phyloP scores from a whole-genome alignment of 2,113 vertebrate species.

The Dipodomys merriami region DNA sequence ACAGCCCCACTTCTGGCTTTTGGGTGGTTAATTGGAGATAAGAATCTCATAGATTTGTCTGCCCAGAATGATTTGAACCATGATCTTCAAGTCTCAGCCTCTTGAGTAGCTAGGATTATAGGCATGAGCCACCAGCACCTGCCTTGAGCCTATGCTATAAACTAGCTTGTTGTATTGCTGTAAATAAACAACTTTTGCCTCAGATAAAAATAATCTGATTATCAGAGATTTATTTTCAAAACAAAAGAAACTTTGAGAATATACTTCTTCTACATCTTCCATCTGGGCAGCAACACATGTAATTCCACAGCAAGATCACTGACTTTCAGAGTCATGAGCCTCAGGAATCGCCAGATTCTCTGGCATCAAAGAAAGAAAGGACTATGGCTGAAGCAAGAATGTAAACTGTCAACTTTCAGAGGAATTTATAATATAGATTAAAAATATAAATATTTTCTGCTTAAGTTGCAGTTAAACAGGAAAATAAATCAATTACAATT shows the following conservation, averaged over 20 bases:
- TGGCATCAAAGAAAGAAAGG: conserved; percentile 27
- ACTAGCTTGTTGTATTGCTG: conserved; percentile 9
- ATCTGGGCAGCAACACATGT: background rate
- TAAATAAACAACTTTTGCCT: conserved; percentile 62
- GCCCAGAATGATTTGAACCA: too few species aligned
- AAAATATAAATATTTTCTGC: conserved; percentile 51
- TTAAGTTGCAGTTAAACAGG: conserved; percentile 47
- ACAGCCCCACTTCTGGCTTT: too few species aligned
- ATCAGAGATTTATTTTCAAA: conserved; percentile 71
- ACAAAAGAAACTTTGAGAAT: conserved; percentile 52
- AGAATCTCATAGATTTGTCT: too few species aligned
- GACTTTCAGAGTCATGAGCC: conserved; percentile 40
- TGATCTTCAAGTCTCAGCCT: too few species aligned
- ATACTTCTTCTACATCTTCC: conserved; percentile 42
- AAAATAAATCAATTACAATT: conserved; percentile 59
- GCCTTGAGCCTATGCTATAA: conserved; percentile 12
- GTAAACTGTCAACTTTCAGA: conserved; percentile 51
- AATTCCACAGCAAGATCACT: conserved; percentile 52
- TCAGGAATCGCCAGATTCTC: background rate
- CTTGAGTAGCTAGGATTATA: too few species aligned
- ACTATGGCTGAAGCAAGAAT: conserved; percentile 41
- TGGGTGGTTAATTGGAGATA: too few species aligned
- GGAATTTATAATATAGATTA: background rate
- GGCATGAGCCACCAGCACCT: too few species aligned
- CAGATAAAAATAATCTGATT: conserved; percentile 38